Conservation (phyloP, 2,888 invertebrate genomes). For the Augochlorella aurata region DNA sequence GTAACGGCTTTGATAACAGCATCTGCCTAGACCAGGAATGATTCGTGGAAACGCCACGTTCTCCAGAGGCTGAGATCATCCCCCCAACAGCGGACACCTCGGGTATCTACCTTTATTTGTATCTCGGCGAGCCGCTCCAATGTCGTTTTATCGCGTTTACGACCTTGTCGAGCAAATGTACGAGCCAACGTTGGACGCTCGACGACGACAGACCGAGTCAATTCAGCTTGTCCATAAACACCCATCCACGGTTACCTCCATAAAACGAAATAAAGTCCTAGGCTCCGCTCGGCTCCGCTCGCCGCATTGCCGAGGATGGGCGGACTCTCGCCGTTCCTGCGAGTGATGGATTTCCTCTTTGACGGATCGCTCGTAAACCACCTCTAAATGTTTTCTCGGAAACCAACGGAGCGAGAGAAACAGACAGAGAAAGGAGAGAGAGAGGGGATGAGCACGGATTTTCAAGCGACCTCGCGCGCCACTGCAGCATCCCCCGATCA, state of each 20-base stretch:
- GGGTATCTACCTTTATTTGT: constrained; percentile 59
- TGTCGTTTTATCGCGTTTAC: constrained; percentile 68
- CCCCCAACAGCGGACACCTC: constrained; percentile 36
- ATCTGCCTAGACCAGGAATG: neutral
- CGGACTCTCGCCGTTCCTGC: constrained; percentile 74
- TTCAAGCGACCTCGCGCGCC: constrained; percentile 33
- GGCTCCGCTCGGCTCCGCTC: constrained; percentile 30
- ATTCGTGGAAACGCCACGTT: constrained; percentile 1
- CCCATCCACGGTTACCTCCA: constrained; percentile 67
- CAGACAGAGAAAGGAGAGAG: neutral
- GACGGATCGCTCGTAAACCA: constrained; percentile 80
- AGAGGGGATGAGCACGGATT: constrained; percentile 59
- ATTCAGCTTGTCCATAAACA: constrained; percentile 67
- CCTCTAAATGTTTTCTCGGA: constrained; percentile 71
- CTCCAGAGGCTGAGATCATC: neutral
- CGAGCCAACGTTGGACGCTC: constrained; percentile 49
- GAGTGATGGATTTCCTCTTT: constrained; percentile 78
- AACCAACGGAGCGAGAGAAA: constrained; percentile 58
- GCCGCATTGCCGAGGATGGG: constrained; percentile 63
- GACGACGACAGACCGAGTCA: constrained; percentile 55
- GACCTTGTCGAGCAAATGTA: constrained; percentile 64
- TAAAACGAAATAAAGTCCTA: constrained; percentile 73
- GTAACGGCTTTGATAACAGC: constrained; percentile 24
- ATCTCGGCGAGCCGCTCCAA: constrained; percentile 59
- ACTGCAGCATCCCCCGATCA: constrained; percentile 28